Base-by-base conservation (phyloP, 2,888 invertebrate genomes). In the Coleophora flavipennella region DNA sequence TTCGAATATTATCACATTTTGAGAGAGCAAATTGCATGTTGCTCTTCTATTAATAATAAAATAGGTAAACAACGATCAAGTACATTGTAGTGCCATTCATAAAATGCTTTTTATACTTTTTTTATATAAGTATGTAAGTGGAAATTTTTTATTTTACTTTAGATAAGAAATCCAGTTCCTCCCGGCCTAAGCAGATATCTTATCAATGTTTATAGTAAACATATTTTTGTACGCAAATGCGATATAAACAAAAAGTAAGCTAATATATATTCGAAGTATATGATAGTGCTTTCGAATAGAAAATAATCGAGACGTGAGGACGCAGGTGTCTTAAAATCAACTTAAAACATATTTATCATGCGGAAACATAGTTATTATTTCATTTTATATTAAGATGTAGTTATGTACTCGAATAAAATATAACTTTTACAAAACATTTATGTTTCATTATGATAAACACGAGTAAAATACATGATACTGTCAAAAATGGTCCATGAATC, bases 371-470 rank as follows among this genome's bases (percentile, higher is more conserved):
- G 77, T 74, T 78, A 78, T 76, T 79, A 78, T 81, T 20, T 74
- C 75, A 79, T 79, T 41, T 78, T 79, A 75, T 78, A 74, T 75
- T 85, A 85, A 84, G 84, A 70, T 84, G 84, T 85, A 85, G 84
- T 83, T 85, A 85, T 85, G 79, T 85, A 85, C 85, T 85, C 84
- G 83, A 85, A 85, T 85, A 85, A n/a, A 85, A 85, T 84, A 79
- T 84, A 81, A 84, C 79, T 83, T 84, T 84, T 84, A 75, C 76
- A 75, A 76, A 67, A 60, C 46, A 46, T 20, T 20, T 20, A 20
- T 3, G 3, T 20, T 20, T 20, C 6, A 20, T 20, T 20, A n/a
- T n/a, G n/a, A n/a, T n/a, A n/a, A n/a, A n/a, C n/a, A n/a, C n/a
- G n/a, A n/a, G n/a, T n/a, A n/a, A n/a, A n/a, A n/a, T n/a, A n/a